Base-by-base conservation (phyloP, 2,113 vertebrate genomes). In the Urocynchramus pylzowi region DNA sequence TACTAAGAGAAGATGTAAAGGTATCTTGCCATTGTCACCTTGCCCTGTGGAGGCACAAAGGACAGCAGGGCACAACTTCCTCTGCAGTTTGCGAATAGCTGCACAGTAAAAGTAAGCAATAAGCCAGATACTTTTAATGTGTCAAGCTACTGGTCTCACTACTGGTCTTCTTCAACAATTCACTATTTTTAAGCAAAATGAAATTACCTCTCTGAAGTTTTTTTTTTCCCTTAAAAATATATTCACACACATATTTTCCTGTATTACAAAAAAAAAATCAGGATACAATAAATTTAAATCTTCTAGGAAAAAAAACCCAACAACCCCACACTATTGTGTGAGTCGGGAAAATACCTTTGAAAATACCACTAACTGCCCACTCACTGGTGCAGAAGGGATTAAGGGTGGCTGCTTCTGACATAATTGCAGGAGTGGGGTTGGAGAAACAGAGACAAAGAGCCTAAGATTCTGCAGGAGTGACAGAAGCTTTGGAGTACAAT, bases 81-180 rank as follows among this genome's bases (percentile, higher is more conserved):
- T 54, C 6, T 0, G 0, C 22, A 42, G 33, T 42, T 50, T 42
- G 33, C 26, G 24, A 78, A 64, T 3, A 33, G 5, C 35, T 61
- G 45, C 31, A 50, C 16, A 37, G 49, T 0, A 80, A 26, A 76
- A n/a, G 24, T 19, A 57, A 79, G 5, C 42, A 71, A 19, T 9
- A 63, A 53, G 35, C 1, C 21, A 37, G 31, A 33, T 15, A 41
- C 3, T n/a, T 77, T 59, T 37, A 86, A 50, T 8, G 7, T 49
- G n/a, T 26, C 33, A 42, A 67, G 21, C 16, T 33, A 42, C 24
- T 61, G 45, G 20, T 28, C 45, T 63, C 76, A 83, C 13, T 41
- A 50, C 12, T 17, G 18, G 6, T 24, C 16, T 59, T 65, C 53
- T 81, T 96, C 41, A 69, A 33, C 14, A 78, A 47, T 28, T 44